Conservation (phyloP, 2,113 vertebrate genomes). For the Nesospiza acunhae region DNA sequence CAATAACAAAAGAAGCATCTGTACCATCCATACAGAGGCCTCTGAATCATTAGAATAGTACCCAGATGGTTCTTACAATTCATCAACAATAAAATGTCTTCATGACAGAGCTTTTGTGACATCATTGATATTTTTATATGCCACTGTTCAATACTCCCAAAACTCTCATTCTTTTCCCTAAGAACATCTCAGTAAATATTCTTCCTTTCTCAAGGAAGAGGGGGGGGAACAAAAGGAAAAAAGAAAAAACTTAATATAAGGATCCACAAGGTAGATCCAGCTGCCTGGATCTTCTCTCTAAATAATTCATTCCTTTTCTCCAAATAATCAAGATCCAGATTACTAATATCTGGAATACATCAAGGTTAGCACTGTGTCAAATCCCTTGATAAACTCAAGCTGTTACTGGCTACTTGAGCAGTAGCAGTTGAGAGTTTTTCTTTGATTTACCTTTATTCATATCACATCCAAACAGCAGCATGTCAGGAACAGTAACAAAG, state of each 20-base stretch:
- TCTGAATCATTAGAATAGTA: constrained; percentile 75
- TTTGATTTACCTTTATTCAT: neutral
- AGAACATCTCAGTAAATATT: neutral
- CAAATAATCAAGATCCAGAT: constrained; percentile 31
- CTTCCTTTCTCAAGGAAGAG: neutral
- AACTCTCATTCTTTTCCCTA: neutral
- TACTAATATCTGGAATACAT: constrained; percentile 17
- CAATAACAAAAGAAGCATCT: constrained; percentile 96
- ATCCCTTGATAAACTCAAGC: neutral
- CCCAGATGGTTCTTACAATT: constrained; percentile 91
- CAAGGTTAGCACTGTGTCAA: constrained; percentile 17
- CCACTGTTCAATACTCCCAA: constrained; percentile 17
- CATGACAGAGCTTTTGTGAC: constrained; percentile 60
- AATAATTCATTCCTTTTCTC: neutral
- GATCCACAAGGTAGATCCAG: neutral
- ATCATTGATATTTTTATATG: constrained; percentile 60
- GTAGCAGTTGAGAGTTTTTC: neutral
- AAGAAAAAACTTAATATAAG: neutral
- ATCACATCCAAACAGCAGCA: neutral
- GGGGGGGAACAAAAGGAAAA: too few species aligned
- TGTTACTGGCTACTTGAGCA: neutral
- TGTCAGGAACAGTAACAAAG: neutral
- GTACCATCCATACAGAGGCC: constrained; percentile 81
- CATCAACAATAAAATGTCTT: constrained; percentile 74
- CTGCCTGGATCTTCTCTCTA: neutral